These are phyloP conservation scores for Struthidea cinerea DNA, from an alignment of 2,113 vertebrate species.

Conservation along the genomic window DNA sequence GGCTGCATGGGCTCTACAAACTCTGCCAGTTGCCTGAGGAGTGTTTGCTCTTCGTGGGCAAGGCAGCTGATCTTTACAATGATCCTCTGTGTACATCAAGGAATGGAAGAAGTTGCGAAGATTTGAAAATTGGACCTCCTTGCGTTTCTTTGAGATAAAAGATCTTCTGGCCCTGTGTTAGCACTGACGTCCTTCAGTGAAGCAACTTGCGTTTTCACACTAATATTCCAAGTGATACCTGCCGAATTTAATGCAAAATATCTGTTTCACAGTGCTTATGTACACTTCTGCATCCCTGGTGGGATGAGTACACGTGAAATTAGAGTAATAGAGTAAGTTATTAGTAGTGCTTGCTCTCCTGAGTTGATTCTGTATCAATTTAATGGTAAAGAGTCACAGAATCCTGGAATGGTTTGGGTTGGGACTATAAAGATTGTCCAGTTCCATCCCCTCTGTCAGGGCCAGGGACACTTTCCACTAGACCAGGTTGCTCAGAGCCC, in stretches of 20 bases:
- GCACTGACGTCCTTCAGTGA: neutral
- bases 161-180: neutral
- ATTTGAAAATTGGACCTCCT: neutral
- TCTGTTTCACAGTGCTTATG: neutral
- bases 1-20: neutral
- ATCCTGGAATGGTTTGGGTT: neutral
- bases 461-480: neutral
- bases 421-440: neutral
- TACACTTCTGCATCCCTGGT: neutral
- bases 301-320: neutral
- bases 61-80: neutral
- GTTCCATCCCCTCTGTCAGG: neutral
- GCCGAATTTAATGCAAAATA: neutral
- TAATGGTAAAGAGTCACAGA: neutral
- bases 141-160: neutral
- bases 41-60: neutral
- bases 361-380: neutral
- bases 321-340: neutral
- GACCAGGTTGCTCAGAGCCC: too few relatives aligned
- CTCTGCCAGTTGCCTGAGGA: neutral
- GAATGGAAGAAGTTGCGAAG: neutral
- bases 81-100: neutral
- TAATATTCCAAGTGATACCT: neutral
- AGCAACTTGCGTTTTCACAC: neutral
- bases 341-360: neutral